These are phyloP conservation scores for Philantomba maxwellii DNA, from an alignment of 2,113 vertebrate genomes.

Conservation along the genomic window DNA sequence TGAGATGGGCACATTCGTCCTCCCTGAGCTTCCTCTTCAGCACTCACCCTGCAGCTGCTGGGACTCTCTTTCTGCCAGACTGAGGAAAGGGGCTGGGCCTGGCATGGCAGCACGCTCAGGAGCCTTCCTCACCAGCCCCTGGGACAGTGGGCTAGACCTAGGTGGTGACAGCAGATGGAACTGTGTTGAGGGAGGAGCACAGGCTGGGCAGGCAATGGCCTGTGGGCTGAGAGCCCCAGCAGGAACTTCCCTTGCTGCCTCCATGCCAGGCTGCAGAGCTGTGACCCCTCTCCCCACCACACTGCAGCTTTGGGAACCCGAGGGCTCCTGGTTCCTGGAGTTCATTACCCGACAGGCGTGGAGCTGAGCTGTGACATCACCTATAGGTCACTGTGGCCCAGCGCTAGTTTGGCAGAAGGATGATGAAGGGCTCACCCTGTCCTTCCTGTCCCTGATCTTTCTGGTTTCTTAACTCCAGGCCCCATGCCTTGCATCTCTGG, in stretches of 20 bases:
- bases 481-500: conserved; percentile 21
- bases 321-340: not conserved
- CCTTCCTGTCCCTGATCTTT: not conserved
- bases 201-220: not conserved
- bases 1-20: not conserved
- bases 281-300: not conserved
- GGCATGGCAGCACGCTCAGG: not conserved
- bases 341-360: not conserved
- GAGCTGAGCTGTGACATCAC: not conserved
- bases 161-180: not conserved
- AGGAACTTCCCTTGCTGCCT: not conserved
- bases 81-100: not conserved
- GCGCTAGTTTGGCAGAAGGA: not conserved
- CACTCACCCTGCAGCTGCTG: not conserved
- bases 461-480: not conserved
- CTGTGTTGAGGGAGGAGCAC: not conserved
- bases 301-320: not conserved
- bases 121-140: not conserved
- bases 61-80: not conserved
- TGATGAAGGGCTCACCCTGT: not conserved
- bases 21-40: not conserved
- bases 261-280: not conserved
- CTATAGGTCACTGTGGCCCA: not conserved
- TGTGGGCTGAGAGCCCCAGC: not conserved
- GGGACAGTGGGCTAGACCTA: not conserved